Conservation (phyloP, 2,888 invertebrate species). For the Hybos culiciformis region DNA sequence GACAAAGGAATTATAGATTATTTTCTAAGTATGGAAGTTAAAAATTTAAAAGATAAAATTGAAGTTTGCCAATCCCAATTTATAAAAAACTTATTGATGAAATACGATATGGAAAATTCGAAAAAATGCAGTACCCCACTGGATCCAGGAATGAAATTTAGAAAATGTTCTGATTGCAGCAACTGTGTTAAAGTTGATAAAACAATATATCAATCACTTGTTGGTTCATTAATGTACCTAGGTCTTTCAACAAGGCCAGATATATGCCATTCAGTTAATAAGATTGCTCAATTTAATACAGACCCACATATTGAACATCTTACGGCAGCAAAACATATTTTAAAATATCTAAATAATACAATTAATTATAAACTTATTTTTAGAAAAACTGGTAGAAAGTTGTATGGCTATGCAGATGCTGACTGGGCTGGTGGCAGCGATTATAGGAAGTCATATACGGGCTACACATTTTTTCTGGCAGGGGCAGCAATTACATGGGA, state of each 20-base stretch:
- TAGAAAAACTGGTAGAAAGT: background rate
- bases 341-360: conserved; percentile 6
- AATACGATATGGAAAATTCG: background rate
- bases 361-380: conserved; percentile 3
- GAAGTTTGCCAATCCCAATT: background rate
- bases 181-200: background rate
- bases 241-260: conserved; percentile 7
- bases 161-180: background rate
- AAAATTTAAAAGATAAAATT: background rate
- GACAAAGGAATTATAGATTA: background rate
- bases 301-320: conserved; percentile 7
- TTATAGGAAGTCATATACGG: conserved; percentile 5
- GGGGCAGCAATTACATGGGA: conserved; percentile 4
- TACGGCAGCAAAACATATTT: conserved; percentile 7
- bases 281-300: conserved; percentile 5
- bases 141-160: conserved; percentile 1
- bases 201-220: conserved; percentile 6
- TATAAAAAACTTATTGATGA: background rate
- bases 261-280: conserved; percentile 5
- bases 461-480: background rate
- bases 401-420: conserved; percentile 5
- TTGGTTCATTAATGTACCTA: conserved; percentile 7
- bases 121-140: conserved; percentile 6
- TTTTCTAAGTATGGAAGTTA: background rate
- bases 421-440: conserved; percentile 5